Base-by-base conservation (phyloP, 2,888 invertebrate species). In the Parochlus steinenii region DNA sequence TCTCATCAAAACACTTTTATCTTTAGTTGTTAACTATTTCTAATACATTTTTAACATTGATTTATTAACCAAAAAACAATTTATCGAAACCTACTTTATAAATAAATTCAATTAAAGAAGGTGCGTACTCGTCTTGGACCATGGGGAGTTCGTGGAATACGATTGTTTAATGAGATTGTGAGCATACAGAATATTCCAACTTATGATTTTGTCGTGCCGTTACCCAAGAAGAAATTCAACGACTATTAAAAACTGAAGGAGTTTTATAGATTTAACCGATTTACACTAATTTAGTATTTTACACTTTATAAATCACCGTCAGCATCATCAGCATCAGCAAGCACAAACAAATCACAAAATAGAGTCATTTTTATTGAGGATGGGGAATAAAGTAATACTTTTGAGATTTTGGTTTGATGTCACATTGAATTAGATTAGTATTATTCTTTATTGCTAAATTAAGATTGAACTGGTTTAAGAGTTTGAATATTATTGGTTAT, bases 171-270 rank as follows among this genome's bases (percentile, higher is more conserved):
- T 20, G 34, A 34, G 12, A 26, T 18, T 16, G 22, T 28, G n/a
- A 28, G 34, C 19, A 23, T 34, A 22, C 16, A 19, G 8, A 27
- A 18, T n/a, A 15, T 34, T 27, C 34, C 34, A 28, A 19, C 28
- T 14, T 34, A 34, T 28, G 17, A 34, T 16, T 34, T 34, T 20
- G 15, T 10, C 3, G 28, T 34, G 5, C 34, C 34, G 6, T 10
- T 34, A 22, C 34, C 34, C 12, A 34, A 34, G 28, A n/a, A n/a
- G n/a, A 34, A 34, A 34, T 34, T 27, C 20, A 34, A 11, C 20
- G 34, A 34, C 15, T 34, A 28, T 34, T 34, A 34, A 20, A 28
- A n/a, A n/a, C n/a, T n/a, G n/a, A n/a, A n/a, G n/a, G n/a, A n/a
- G n/a, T n/a, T n/a, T n/a, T n/a, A n/a, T n/a, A n/a, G n/a, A n/a